Base-by-base conservation (phyloP, 2,888 invertebrate species). In the Neuroscelio doddi region DNA sequence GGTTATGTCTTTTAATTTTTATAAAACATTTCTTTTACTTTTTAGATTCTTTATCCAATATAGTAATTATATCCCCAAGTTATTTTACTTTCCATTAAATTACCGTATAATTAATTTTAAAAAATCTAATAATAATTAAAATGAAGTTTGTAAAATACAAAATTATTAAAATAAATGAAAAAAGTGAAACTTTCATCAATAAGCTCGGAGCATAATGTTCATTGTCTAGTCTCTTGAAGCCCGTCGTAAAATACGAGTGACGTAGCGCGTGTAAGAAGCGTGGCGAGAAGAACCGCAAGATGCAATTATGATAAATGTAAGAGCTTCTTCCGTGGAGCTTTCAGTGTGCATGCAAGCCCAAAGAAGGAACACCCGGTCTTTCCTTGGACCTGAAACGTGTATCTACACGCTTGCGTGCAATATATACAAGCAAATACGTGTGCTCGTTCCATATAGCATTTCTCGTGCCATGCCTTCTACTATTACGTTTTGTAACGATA, bases 241-340 rank as follows among this genome's bases (percentile, higher is more conserved):
- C 36, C 55, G 27, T 24, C 50, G 50, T 34, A 46, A 56, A 62
- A 49, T 39, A 41, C 16, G 42, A 52, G 64, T 51, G 12, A 32
- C 32, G n/a, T 9, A 29, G 45, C 46, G 26, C 50, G 47, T 26
- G 21, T 21, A 21, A 21, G 21, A 21, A 21, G 21, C 21, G 21
- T 21, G 21, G 21, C 21, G 69, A 55, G 58, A 50, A 64, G 72
- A 68, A 70, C 65, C 73, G 69, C 66, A 59, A 79, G 80, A 81
- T 81, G 80, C 80, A 80, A 81, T 81, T 81, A 80, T 79, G 80
- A 81, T 81, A 81, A 80, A 78, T 74, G 72, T 71, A 70, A 73
- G 71, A 74, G 74, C 75, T 73, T 75, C 74, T 79, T 78, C 70
- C 69, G 69, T 61, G 68, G 63, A 73, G 70, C 71, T 76, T 76